A percentile compares a stretch with the other conserved stretches of the same genome.
phyloP scores from a whole-genome alignment of 1,140 invertebrate species.

The Zaprionus ghesquierei region DNA sequence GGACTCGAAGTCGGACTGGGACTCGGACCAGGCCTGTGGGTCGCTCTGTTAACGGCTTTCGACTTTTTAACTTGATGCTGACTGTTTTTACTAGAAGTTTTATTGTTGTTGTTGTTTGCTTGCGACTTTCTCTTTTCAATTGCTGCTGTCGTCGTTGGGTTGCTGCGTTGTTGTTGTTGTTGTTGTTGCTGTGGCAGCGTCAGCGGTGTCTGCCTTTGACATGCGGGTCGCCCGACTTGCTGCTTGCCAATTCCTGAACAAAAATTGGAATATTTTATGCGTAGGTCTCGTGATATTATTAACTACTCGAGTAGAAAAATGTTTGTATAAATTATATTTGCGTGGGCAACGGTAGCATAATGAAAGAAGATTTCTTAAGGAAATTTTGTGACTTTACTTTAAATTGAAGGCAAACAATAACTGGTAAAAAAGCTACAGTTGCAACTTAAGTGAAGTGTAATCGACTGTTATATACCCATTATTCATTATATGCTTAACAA shows the following conservation, averaged over 20 bases:
- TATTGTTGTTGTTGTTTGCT: conserved; percentile 39
- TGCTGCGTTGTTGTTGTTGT: conserved; percentile 27
- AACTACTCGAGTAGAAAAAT: neutral
- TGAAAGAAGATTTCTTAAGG: no score
- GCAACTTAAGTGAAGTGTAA: no score
- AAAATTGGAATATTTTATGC: no score
- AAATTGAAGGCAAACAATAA: no score
- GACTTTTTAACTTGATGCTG: conserved; percentile 60
- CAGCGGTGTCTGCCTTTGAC: conserved; percentile 2
- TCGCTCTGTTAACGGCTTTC: conserved; percentile 54
- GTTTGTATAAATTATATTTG: no score
- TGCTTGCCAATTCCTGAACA: no score
- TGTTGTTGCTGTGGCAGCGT: neutral
- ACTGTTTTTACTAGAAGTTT: conserved; percentile 56
- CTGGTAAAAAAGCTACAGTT: no score
- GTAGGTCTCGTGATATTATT: neutral
- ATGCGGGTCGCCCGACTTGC: conserved; percentile 20
- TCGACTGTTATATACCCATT: no score
- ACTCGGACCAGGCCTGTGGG: neutral
- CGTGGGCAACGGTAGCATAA: no score
- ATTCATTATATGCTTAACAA: no score
- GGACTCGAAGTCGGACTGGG: neutral
- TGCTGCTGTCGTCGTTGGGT: conserved; percentile 47
- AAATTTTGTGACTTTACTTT: no score
- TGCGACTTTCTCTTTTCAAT: conserved; percentile 79